Evolutionary conservation across 2,797 vertebrate genomes (phyloP).

Genomic region (Scolopax bukidnonensis): DNA sequence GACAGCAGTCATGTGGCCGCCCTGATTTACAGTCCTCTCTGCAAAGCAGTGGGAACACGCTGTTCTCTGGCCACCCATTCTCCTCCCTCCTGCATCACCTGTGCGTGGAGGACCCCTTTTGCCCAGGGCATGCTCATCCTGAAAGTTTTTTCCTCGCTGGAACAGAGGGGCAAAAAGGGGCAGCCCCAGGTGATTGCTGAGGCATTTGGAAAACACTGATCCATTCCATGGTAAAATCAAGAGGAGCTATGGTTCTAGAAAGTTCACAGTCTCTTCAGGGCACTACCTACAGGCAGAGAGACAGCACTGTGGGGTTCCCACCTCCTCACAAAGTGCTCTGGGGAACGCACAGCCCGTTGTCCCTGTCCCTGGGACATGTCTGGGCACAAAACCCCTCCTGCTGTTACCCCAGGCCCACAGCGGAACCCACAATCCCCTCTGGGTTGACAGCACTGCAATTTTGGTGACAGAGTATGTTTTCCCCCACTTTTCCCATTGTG

Average conservation of each 20-base stretch:
- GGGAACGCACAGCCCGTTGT: no score
- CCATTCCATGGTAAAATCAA: background rate
- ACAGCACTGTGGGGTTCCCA: background rate
- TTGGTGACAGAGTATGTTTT: background rate
- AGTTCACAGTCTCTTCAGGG: background rate
- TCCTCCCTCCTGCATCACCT: background rate
- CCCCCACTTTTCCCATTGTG: fast-evolving
- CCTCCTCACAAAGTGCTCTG: background rate
- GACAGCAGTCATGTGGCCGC: fast-evolving
- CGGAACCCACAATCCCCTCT: background rate
- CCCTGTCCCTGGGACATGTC: background rate
- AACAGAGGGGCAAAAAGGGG: background rate
- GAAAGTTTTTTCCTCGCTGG: background rate
- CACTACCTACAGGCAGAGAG: background rate
- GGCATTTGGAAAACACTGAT: background rate
- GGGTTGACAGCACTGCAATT: background rate
- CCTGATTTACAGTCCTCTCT: background rate
- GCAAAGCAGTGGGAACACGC: background rate
- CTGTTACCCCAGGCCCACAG: background rate
- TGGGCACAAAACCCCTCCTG: background rate
- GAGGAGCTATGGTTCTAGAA: background rate
- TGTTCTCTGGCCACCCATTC: background rate
- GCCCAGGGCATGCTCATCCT: background rate
- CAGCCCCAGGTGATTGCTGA: background rate
- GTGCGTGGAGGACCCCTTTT: background rate